phyloP scores from a whole-genome alignment of 2,797 vertebrate genomes.

The Bucorvus abyssinicus region DNA sequence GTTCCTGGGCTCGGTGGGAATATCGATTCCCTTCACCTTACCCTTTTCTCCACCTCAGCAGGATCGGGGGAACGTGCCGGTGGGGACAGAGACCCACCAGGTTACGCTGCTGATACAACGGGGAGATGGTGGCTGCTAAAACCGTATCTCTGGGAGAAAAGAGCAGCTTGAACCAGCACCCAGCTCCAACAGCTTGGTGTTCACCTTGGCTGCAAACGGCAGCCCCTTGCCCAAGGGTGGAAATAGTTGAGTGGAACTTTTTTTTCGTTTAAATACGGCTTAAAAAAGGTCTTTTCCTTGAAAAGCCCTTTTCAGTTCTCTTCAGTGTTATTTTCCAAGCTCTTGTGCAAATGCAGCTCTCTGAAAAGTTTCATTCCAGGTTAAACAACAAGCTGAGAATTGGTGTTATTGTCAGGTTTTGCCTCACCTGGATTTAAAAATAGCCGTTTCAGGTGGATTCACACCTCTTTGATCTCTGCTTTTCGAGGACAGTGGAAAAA shows the following conservation, averaged over 20 bases:
- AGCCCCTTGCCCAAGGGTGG: neutral
- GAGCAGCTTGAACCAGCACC: neutral
- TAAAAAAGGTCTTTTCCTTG: conserved; percentile 3
- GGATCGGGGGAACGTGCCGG: neutral
- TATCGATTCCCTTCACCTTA: neutral
- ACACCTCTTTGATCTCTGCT: neutral
- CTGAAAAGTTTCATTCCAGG: neutral
- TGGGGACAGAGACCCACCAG: neutral
- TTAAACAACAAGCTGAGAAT: neutral
- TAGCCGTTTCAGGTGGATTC: neutral
- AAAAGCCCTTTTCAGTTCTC: neutral
- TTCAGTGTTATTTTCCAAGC: neutral
- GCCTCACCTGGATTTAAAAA: neutral
- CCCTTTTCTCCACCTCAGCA: neutral
- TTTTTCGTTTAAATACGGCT: neutral
- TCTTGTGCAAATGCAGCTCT: neutral
- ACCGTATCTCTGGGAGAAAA: no score
- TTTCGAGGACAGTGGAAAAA: neutral
- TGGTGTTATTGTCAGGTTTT: neutral
- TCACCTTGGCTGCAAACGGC: neutral
- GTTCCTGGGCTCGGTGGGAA: neutral
- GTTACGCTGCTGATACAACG: neutral
- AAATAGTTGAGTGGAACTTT: neutral
- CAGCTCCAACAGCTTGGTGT: neutral
- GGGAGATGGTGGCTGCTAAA: neutral